Evolutionary conservation across 2,888 invertebrate species (phyloP).

Genomic region (Thymelicus sylvestris): DNA sequence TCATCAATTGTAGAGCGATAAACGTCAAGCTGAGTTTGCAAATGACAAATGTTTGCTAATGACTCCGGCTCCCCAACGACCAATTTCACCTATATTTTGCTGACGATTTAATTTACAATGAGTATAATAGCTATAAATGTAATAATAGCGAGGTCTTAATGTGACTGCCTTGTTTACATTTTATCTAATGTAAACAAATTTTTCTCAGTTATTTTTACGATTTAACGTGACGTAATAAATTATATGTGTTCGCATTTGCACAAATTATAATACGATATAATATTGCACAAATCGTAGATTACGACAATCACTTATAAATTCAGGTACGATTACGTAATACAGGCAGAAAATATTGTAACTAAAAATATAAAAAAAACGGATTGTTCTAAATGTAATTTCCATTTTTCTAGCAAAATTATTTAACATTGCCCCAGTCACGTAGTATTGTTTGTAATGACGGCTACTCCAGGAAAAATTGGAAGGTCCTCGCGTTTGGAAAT

Average conservation of each 20-base stretch:
- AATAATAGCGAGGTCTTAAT: too few relatives aligned
- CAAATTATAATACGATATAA: too few relatives aligned
- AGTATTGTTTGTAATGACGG: slow-evolving; percentile 19
- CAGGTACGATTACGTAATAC: too few relatives aligned
- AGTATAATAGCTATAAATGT: slow-evolving; percentile 3
- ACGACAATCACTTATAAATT: too few relatives aligned
- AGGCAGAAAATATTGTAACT: too few relatives aligned
- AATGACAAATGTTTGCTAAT: slow-evolving; percentile 82
- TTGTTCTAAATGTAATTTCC: too few relatives aligned
- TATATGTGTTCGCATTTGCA: too few relatives aligned
- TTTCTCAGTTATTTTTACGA: too few relatives aligned
- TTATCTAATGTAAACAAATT: not conserved
- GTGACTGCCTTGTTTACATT: too few relatives aligned
- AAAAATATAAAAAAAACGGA: too few relatives aligned
- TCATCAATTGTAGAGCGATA: slow-evolving; percentile 78
- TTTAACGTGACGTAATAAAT: too few relatives aligned
- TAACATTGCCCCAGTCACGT: slow-evolving; percentile 19
- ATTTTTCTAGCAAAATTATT: not conserved
- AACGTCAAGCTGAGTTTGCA: slow-evolving; percentile 76
- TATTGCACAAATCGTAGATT: too few relatives aligned
- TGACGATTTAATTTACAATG: slow-evolving; percentile 47
- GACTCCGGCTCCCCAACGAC: slow-evolving; percentile 69
- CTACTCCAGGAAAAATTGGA: slow-evolving; percentile 17
- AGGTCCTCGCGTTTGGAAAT: slow-evolving; percentile 4
- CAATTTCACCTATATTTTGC: slow-evolving; percentile 54